Evolutionary conservation across 2,113 vertebrate genomes (phyloP), one percentile per base, ranked within the genome.

Genomic region (Pteruthius melanotis): DNA sequence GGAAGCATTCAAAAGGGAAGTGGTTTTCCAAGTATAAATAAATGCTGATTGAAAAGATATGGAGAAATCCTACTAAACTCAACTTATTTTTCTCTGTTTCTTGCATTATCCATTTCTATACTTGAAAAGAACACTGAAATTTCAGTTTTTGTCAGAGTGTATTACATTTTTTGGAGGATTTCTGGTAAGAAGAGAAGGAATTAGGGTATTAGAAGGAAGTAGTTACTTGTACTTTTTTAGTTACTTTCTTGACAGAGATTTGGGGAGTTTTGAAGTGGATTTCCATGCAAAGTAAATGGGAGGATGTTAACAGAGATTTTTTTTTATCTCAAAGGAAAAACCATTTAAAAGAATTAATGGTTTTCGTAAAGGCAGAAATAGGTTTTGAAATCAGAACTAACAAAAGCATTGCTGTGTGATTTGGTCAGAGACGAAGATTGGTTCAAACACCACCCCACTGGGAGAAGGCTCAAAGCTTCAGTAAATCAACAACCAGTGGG

Each of bases 11-110:
- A 80, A 79, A 93, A 93, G 63, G 91, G 93, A 97, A 95, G 87
- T 93, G 93, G 84, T 94, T 96, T 95, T 82, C 56, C 45, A 91
- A 95, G 59, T 80, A 88, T 63, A 77, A 93, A 86, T 65, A 95
- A 80, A 85, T 87, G 63, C 27, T 90, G 91, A 94, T 89, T 94
- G 69, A 95, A 95, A 95, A 91, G 66, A 83, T 83, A 88, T 70
- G 33, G 70, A 85, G 9, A 93, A 93, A 90, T 86, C 19, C 66
- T 70, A 44, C 17, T 74, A 76, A 83, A 87, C 80, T 91, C 39
- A 47, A 5, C 21, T 63, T 86, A 33, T 88, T 97, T 93, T 87
- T 35, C 50, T 56, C 40, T 59, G 6, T 93, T 95, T 86, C 59
- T 65, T 70, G 21, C 60, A 66, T 87, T 93, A 80, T 28, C 15